phyloP scores from a whole-genome alignment of 1,140 invertebrate genomes.

The Papilio helenus region DNA sequence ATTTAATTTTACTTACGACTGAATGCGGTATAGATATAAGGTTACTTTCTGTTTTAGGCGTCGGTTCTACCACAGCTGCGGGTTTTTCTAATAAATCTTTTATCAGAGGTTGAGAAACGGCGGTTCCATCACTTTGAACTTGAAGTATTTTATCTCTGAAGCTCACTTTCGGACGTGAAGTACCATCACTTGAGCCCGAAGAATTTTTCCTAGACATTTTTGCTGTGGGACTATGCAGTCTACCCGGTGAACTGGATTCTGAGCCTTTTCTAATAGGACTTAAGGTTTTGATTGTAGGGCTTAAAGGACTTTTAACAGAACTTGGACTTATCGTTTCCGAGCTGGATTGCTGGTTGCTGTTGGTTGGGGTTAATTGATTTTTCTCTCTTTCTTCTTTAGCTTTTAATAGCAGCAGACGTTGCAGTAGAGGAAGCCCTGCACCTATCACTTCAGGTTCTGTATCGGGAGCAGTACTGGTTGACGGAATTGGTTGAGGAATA shows the following conservation, averaged over 20 bases:
- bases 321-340: slow-evolving; percentile 80
- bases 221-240: slow-evolving; percentile 77
- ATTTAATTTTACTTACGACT: slow-evolving; percentile 82
- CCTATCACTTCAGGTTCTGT: slow-evolving; percentile 85
- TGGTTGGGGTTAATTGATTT: slow-evolving; percentile 70
- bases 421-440: slow-evolving; percentile 89
- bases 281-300: slow-evolving; percentile 79
- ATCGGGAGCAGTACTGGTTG: slow-evolving; percentile 73
- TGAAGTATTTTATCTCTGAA: slow-evolving; percentile 82
- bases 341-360: slow-evolving; percentile 77
- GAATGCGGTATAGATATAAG: slow-evolving; percentile 81
- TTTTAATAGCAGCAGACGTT: slow-evolving; percentile 90
- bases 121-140: slow-evolving; percentile 79
- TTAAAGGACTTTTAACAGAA: slow-evolving; percentile 80
- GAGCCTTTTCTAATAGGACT: slow-evolving; percentile 79
- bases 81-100: slow-evolving; percentile 75
- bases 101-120: slow-evolving; percentile 73
- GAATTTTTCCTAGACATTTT: slow-evolving; percentile 80
- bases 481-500: slow-evolving; percentile 71
- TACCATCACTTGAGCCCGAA: slow-evolving; percentile 78
- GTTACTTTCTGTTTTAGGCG: slow-evolving; percentile 75
- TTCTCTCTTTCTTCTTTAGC: slow-evolving; percentile 89
- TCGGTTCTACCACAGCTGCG: slow-evolving; percentile 73
- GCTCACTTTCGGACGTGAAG: slow-evolving; percentile 79
- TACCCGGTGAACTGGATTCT: slow-evolving; percentile 78